phyloP scores from a whole-genome alignment of 2,113 vertebrate species.

The Hyperoodon ampullatus region DNA sequence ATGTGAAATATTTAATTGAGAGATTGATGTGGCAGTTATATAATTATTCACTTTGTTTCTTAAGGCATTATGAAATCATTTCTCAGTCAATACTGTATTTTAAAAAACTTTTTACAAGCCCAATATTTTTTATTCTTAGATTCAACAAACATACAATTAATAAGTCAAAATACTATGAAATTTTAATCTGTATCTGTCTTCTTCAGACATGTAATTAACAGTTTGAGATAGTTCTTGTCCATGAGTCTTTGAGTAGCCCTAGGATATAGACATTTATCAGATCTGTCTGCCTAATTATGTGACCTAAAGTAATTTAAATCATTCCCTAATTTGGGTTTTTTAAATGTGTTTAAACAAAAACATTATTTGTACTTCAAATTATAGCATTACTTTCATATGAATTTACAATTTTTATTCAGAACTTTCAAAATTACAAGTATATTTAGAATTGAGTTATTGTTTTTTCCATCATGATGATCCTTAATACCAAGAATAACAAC shows the following conservation, averaged over 20 bases:
- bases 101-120: not conserved
- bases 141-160: not conserved
- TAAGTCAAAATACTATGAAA: not conserved
- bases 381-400: not conserved
- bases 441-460: not conserved
- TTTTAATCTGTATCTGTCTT: not conserved
- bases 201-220: not conserved
- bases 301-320: not conserved
- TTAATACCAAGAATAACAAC: not conserved
- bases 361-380: not conserved
- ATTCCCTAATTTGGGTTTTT: not conserved
- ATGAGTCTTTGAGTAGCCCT: not conserved
- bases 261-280: not conserved
- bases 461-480: not conserved
- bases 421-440: not conserved
- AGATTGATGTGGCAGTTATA: not conserved
- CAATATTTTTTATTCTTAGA: not conserved
- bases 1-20: not conserved
- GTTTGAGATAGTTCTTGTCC: not conserved
- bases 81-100: not conserved
- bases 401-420: not conserved
- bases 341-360: slow-evolving; percentile 12
- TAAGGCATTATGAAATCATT: slow-evolving; percentile 43
- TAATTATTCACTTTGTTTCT: slow-evolving; percentile 24
- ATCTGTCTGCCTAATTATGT: not conserved